These are phyloP conservation scores for Lethenteron reissneri DNA, from an alignment of 2,113 vertebrate genomes.

Conservation along the genomic window DNA sequence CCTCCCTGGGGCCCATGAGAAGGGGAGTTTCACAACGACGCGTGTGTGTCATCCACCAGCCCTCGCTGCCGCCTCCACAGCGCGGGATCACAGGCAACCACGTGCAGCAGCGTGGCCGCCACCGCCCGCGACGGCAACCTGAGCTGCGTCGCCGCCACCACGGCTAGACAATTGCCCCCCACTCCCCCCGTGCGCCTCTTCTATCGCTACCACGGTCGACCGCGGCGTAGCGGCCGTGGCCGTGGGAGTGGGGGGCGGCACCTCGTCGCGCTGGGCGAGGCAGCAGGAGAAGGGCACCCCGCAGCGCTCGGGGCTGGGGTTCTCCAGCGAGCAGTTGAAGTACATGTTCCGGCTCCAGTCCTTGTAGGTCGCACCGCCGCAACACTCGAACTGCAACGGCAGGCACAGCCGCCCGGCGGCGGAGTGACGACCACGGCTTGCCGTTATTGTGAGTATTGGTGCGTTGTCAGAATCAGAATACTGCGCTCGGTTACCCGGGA, in stretches of 20 bases:
- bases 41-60: no score
- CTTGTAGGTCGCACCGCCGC: constrained; percentile 40
- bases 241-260: background rate
- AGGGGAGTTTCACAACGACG: no score
- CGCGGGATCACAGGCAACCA: no score
- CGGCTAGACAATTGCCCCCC: background rate
- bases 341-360: constrained; percentile 74
- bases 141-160: background rate
- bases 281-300: constrained; percentile 78
- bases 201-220: background rate
- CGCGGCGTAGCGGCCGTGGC: background rate
- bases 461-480: no score
- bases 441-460: no score
- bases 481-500: no score
- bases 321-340: constrained; percentile 42
- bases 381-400: constrained; percentile 44
- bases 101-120: no score
- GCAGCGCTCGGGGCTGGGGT: constrained; percentile 51
- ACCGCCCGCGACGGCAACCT: background rate
- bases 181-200: background rate
- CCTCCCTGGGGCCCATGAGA: no score
- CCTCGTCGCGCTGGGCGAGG: constrained; percentile 11
- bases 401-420: no score
- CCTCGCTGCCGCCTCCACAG: no score
- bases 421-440: no score